Conservation (phyloP, 2,888 invertebrate genomes). For the Conistra vaccinii region DNA sequence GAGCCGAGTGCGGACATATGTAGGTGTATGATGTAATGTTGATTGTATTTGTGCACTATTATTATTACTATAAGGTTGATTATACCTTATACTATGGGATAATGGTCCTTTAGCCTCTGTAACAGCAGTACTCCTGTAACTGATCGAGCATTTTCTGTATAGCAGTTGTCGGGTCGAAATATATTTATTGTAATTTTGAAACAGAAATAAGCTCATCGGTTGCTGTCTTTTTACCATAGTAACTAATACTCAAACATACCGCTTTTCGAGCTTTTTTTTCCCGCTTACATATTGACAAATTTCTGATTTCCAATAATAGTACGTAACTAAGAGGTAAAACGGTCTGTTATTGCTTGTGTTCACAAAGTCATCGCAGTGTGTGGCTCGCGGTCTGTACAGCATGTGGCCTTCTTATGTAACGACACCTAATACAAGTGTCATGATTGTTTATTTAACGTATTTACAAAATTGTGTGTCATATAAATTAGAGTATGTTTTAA, state of each 20-base stretch:
- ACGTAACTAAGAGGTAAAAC: not conserved
- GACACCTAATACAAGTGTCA: constrained; percentile 42
- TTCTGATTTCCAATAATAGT: constrained; percentile 5
- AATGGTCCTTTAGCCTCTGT: constrained; percentile 1
- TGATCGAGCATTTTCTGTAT: constrained; percentile 37
- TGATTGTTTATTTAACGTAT: constrained; percentile 45
- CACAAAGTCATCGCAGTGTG: constrained; percentile 50
- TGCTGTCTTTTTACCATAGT: not conserved
- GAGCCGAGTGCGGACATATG: constrained; percentile 44
- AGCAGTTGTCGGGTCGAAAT: constrained; percentile 49
- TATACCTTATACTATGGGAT: constrained; percentile 15
- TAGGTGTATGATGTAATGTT: constrained; percentile 38
- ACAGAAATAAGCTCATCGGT: constrained; percentile 16
- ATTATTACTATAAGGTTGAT: constrained; percentile 30
- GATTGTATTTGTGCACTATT: constrained; percentile 50
- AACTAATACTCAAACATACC: not conserved
- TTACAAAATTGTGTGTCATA: constrained; percentile 46
- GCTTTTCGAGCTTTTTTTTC: not conserved
- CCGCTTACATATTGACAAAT: not conserved
- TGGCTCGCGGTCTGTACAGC: constrained; percentile 46
- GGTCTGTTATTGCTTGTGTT: constrained; percentile 20
- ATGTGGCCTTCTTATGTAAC: constrained; percentile 71
- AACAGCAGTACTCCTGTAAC: not conserved
- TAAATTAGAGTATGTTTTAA: constrained; percentile 43
- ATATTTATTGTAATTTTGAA: constrained; percentile 52